phyloP scores from a whole-genome alignment of 2,113 vertebrate species.

The Corynorhinus townsendii region DNA sequence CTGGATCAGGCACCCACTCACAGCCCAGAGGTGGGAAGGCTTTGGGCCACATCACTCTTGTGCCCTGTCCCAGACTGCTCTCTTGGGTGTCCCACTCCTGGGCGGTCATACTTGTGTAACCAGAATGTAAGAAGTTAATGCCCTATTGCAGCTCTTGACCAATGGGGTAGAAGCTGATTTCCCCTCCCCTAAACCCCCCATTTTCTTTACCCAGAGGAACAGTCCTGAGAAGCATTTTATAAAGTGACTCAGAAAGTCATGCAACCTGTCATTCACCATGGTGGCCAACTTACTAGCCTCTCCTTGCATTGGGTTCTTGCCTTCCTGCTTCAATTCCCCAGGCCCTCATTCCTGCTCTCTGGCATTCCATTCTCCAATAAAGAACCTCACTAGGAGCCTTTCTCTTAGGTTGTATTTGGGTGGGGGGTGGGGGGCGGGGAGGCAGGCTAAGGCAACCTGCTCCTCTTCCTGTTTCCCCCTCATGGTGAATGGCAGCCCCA shows the following conservation, averaged over 20 bases:
- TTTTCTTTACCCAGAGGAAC: background rate
- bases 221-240: background rate
- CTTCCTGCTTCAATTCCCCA: background rate
- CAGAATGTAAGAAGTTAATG: background rate
- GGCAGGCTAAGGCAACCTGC: background rate
- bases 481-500: background rate
- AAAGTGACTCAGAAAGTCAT: background rate
- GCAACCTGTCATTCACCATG: background rate
- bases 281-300: background rate
- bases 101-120: background rate
- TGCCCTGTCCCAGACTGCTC: accelerated
- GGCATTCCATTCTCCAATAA: background rate
- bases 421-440: accelerated
- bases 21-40: too few relatives aligned
- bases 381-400: background rate
- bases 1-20: too few relatives aligned
- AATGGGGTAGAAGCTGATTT: too few relatives aligned
- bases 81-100: background rate
- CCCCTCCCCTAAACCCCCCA: accelerated
- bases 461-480: background rate
- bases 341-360: background rate
- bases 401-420: background rate
- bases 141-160: background rate
- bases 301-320: background rate
- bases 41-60: accelerated